Conservation (phyloP, 1,140 invertebrate species). For the Dendrolimus punctatus region DNA sequence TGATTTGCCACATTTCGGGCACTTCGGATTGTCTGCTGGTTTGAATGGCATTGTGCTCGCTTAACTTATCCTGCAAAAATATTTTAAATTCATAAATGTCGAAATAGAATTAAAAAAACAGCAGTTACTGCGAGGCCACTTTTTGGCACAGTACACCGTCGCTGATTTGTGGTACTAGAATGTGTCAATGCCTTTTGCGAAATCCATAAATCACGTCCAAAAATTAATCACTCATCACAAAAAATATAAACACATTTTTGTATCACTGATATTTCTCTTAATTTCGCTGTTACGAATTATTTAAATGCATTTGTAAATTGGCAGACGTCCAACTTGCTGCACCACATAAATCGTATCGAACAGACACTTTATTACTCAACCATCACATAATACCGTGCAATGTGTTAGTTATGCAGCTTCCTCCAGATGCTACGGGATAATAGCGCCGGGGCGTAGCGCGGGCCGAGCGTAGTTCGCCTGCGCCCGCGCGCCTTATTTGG, state of each 20-base stretch:
- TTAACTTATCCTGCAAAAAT: slow-evolving; percentile 73
- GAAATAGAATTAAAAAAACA: not conserved
- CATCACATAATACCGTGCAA: slow-evolving; percentile 33
- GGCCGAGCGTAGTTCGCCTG: slow-evolving; percentile 39
- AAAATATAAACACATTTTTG: slow-evolving; percentile 12
- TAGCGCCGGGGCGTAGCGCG: slow-evolving; percentile 33
- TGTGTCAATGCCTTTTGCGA: not conserved
- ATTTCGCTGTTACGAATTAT: slow-evolving; percentile 43
- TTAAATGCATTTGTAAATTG: slow-evolving; percentile 47
- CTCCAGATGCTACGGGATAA: slow-evolving; percentile 35
- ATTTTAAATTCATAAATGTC: slow-evolving; percentile 2
- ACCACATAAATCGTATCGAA: slow-evolving; percentile 48
- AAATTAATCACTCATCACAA: slow-evolving; percentile 13
- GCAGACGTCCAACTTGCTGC: slow-evolving; percentile 58
- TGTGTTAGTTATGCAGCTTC: slow-evolving; percentile 32
- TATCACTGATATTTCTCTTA: slow-evolving; percentile 28
- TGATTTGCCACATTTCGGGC: slow-evolving; percentile 98
- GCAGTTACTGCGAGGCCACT: not conserved
- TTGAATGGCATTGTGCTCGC: slow-evolving; percentile 96
- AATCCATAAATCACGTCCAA: slow-evolving; percentile 2
- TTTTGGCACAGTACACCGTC: too few species aligned
- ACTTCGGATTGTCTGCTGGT: slow-evolving; percentile 95
- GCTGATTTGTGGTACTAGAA: too few species aligned
- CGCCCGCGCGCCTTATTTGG: slow-evolving; percentile 66
- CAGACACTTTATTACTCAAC: slow-evolving; percentile 54